Evolutionary conservation across 2,113 vertebrate genomes (phyloP), one percentile per base, ranked within the genome.

Genomic region (Loxodonta africana): DNA sequence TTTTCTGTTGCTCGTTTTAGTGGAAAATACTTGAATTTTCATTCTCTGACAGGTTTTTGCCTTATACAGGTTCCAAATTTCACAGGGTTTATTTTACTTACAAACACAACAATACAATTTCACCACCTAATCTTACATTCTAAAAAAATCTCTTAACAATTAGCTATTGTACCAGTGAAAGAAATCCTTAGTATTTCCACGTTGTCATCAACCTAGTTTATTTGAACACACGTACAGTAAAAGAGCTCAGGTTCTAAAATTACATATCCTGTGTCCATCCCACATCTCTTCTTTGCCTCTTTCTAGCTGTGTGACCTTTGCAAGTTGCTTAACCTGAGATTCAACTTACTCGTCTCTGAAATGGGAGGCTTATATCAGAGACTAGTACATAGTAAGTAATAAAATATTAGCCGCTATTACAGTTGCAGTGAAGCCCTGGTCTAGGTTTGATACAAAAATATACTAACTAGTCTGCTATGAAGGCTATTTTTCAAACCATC

Each of bases 381-480:
- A 69, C 23, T 76, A 15, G 41, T 14, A 77, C 0, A 53, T n/a
- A 23, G 71, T 30, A 95, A 82, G 44, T 67, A 95, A 62, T 57
- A 87, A 80, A 92, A n/a, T 46, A 76, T 8, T 74, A 83, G 46
- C 65, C 73, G n/a, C 62, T 78, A 88, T 62, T 83, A 63, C 21
- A 87, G 2, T 8, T 73, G 37, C 80, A 97, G 57, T 65, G 20
- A 82, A 89, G 37, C 51, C 60, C 41, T 20, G 5, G 20, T 91
- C n/a, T 86, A 14, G 28, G 25, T 77, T 93, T 93, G 65, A 96
- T 67, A 85, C 28, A 83, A 91, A 96, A 85, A 81, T 73, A 76
- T 23, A 83, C 30, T 23, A 60, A 78, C 65, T 33, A 89, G 81
- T 76, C 41, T 94, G 57, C 46, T 60, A 41, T 62, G 20, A 60